These are phyloP conservation scores for Pituophis catenifer DNA, from an alignment of 2,113 vertebrate species.

Conservation along the genomic window DNA sequence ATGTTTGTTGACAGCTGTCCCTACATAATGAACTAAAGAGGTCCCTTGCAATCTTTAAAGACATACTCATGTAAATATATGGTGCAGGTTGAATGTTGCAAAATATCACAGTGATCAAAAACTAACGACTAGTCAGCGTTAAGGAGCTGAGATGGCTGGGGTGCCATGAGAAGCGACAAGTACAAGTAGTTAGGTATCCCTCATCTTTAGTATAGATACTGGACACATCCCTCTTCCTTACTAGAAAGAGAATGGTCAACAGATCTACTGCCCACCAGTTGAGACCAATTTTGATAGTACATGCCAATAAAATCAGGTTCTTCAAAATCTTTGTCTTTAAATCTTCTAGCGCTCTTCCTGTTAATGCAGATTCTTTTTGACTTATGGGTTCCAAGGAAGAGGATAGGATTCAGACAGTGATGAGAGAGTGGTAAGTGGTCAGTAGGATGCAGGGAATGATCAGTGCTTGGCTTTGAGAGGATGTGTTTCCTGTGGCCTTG, in stretches of 20 bases:
- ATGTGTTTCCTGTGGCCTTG: not conserved
- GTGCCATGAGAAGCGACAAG: not conserved
- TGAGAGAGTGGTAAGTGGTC: not conserved
- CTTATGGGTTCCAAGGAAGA: not conserved
- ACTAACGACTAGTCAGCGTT: not conserved
- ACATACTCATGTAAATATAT: not conserved
- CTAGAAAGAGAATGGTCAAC: not conserved
- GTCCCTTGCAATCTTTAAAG: not conserved
- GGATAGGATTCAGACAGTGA: not conserved
- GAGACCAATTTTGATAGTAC: not conserved
- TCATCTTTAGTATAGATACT: no score
- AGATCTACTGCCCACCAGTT: not conserved
- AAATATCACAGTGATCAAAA: not conserved
- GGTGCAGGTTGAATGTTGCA: not conserved
- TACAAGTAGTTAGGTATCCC: not conserved
- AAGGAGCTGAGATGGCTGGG: not conserved
- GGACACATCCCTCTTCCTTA: not conserved
- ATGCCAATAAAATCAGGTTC: not conserved
- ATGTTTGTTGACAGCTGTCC: not conserved
- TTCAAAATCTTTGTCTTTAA: not conserved
- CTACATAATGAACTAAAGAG: not conserved
- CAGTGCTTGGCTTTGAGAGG: not conserved
- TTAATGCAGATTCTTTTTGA: not conserved
- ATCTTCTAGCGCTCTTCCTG: not conserved
- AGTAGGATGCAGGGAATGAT: not conserved